A percentile compares a stretch with the other conserved stretches of the same genome.
Conservation (phyloP, 2,888 invertebrate genomes). For the Ctena decussata region DNA sequence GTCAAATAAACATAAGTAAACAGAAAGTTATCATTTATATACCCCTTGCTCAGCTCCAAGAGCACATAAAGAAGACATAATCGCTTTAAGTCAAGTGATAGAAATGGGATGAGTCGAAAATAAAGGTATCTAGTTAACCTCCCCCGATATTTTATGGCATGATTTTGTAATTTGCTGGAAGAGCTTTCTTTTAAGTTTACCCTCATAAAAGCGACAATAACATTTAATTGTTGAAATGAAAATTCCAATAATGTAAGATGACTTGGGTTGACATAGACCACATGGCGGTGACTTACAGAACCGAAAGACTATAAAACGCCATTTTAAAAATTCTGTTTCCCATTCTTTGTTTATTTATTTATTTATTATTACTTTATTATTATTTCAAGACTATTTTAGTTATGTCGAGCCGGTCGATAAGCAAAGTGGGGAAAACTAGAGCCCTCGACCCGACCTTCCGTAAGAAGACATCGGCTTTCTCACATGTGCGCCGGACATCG, state of each 20-base stretch:
- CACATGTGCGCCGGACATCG: too few relatives aligned
- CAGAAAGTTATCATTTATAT: slow-evolving; percentile 56
- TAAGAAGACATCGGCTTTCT: too few relatives aligned
- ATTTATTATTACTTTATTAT: too few relatives aligned
- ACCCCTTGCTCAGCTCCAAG: slow-evolving; percentile 39
- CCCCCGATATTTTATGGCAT: slow-evolving; percentile 35
- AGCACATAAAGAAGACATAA: slow-evolving; percentile 47
- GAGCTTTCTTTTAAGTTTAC: slow-evolving; percentile 34
- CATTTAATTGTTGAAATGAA: slow-evolving; percentile 49
- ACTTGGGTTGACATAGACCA: background rate
- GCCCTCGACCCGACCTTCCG: too few relatives aligned
- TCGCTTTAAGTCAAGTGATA: slow-evolving; percentile 42
- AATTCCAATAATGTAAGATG: background rate
- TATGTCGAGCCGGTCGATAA: too few relatives aligned
- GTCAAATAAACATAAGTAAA: slow-evolving; percentile 68
- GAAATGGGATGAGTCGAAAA: slow-evolving; percentile 19
- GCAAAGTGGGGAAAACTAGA: too few relatives aligned
- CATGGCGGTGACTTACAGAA: too few relatives aligned
- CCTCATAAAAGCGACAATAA: slow-evolving; percentile 48
- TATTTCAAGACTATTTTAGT: too few relatives aligned
- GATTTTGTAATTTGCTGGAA: slow-evolving; percentile 34
- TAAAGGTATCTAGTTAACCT: background rate
- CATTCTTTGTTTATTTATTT: too few relatives aligned
- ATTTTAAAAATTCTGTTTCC: too few relatives aligned
- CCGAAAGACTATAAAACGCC: too few relatives aligned